phyloP scores from a whole-genome alignment of 2,113 vertebrate species.

The Gadus macrocephalus region DNA sequence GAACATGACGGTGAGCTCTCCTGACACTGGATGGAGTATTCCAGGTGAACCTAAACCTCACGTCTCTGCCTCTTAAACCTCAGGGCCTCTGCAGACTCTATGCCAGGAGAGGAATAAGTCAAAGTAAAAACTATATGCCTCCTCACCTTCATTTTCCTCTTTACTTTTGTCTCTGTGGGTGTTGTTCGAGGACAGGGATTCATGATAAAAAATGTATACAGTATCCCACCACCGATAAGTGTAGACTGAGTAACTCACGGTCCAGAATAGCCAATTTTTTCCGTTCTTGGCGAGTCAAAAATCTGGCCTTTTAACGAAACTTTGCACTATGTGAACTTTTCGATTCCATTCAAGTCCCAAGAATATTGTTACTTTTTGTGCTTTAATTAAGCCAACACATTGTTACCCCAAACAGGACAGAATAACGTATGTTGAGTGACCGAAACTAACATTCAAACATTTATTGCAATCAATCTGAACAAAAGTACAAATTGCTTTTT shows the following conservation, averaged over 20 bases:
- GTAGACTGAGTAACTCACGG: conserved; percentile 39
- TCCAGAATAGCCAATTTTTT: conserved; percentile 20
- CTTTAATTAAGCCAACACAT: not conserved
- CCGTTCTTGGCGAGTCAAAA: conserved; percentile 16
- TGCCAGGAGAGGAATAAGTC: conserved; percentile 36
- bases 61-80: conserved; percentile 68
- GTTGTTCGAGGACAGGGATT: conserved; percentile 25
- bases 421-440: conserved; percentile 7
- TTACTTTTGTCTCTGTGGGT: conserved; percentile 29
- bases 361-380: conserved; percentile 17
- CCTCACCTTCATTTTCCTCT: conserved; percentile 39
- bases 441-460: too few relatives aligned
- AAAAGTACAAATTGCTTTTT: not conserved
- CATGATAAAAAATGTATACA: conserved; percentile 26
- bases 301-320: not conserved
- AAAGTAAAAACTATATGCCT: conserved; percentile 35
- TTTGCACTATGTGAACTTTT: not conserved
- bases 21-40: conserved; percentile 1
- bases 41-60: conserved; percentile 23
- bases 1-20: conserved; percentile 15
- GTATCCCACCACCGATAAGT: conserved; percentile 23
- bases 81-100: conserved; percentile 68
- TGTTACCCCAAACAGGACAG: conserved; percentile 11
- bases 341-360: conserved; percentile 23
- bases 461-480: too few relatives aligned